Evolutionary conservation across 2,888 invertebrate species (phyloP).

Genomic region (Caprella mutica): DNA sequence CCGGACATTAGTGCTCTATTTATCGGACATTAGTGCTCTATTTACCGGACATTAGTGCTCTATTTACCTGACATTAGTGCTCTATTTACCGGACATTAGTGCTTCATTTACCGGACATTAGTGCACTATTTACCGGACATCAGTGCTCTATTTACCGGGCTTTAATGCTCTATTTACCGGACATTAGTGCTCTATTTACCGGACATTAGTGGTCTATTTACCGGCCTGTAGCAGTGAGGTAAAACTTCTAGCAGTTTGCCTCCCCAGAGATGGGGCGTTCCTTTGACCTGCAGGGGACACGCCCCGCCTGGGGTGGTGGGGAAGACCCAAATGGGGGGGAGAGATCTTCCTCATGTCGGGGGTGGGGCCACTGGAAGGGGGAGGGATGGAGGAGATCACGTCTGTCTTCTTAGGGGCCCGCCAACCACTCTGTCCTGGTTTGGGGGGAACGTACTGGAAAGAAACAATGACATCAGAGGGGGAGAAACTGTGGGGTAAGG

Average conservation of each 20-base stretch:
- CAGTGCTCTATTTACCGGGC: no score
- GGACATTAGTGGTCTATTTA: neutral
- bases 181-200: no score
- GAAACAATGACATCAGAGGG: neutral
- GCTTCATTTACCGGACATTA: no score
- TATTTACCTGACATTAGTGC: no score
- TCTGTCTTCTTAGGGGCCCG: slow-evolving; percentile 32
- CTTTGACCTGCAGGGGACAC: slow-evolving; percentile 16
- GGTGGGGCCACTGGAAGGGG: slow-evolving; percentile 20
- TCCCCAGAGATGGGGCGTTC: slow-evolving; percentile 25
- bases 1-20: no score
- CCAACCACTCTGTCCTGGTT: slow-evolving; percentile 31
- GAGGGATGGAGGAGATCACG: slow-evolving; percentile 33
- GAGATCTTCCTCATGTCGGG: slow-evolving; percentile 13
- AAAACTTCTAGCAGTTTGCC: slow-evolving; percentile 22
- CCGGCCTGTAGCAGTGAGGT: slow-evolving; percentile 23
- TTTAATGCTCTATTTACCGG: no score
- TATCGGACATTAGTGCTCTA: no score
- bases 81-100: no score
- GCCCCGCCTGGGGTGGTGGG: slow-evolving; percentile 8
- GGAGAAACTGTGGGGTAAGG: neutral
- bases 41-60: no score
- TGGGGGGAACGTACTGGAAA: slow-evolving; percentile 27
- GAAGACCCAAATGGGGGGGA: slow-evolving; percentile 7
- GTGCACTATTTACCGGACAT: no score